Percentiles rank a stretch among this genome's conserved stretches.
Evolutionary conservation across 2,888 invertebrate species (phyloP).

Genomic region (Drosophila yooni): DNA sequence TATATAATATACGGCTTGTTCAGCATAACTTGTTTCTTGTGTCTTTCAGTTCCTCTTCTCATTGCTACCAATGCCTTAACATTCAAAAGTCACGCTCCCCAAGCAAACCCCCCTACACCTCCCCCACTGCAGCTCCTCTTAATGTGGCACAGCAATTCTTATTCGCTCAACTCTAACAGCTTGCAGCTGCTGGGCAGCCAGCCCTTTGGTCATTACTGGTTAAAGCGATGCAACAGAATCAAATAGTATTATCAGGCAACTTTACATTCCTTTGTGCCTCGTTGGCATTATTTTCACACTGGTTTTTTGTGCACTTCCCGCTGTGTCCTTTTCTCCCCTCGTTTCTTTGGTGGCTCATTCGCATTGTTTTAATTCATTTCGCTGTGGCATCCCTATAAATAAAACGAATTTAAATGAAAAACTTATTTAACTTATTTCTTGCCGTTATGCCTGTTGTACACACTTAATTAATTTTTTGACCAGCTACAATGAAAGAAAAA

Average conservation of each 20-base stretch:
- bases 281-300: constrained; percentile 21
- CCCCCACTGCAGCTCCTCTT: no score
- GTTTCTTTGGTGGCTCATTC: constrained; percentile 72
- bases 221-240: constrained; percentile 28
- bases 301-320: constrained; percentile 5
- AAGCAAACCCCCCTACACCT: constrained; percentile 7
- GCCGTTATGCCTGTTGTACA: constrained; percentile 43
- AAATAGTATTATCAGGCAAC: not conserved
- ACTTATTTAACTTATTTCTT: constrained; percentile 14
- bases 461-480: constrained; percentile 65
- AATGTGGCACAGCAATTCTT: not conserved
- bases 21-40: not conserved
- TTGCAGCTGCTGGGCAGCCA: constrained; percentile 37
- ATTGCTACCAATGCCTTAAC: constrained; percentile 32
- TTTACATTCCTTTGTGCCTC: constrained; percentile 43
- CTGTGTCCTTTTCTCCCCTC: no score
- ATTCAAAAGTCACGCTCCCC: constrained; percentile 47
- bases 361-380: constrained; percentile 78
- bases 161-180: constrained; percentile 21
- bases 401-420: constrained; percentile 40
- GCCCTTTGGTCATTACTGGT: constrained; percentile 28
- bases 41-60: constrained; percentile 2
- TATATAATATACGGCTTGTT: not conserved
- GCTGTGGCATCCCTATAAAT: constrained; percentile 55
- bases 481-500: constrained; percentile 42